A percentile compares a stretch with the other conserved stretches of the same genome.
phyloP scores from a whole-genome alignment of 2,888 invertebrate species.

The Protodeltote pygarga region DNA sequence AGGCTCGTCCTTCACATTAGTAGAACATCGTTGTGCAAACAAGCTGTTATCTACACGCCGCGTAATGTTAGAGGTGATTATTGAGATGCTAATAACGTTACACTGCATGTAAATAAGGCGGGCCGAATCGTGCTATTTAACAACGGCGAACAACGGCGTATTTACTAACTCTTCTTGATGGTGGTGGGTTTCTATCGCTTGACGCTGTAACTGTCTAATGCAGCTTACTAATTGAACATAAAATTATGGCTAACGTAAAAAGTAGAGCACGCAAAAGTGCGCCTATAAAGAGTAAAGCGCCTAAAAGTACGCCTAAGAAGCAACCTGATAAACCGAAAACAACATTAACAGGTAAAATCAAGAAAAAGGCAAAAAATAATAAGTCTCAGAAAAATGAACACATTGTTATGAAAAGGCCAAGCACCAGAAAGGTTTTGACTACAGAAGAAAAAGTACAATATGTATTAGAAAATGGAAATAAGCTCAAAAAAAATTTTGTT shows the following conservation, averaged over 20 bases:
- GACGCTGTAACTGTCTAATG: constrained; percentile 53
- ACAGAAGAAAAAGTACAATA: constrained; percentile 56
- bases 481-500: constrained; percentile 49
- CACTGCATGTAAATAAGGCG: constrained; percentile 79
- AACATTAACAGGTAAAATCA: constrained; percentile 62
- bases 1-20: constrained; percentile 84
- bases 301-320: constrained; percentile 60
- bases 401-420: constrained; percentile 54
- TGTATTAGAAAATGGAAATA: constrained; percentile 61
- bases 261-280: constrained; percentile 68
- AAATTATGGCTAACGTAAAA: constrained; percentile 79
- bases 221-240: constrained; percentile 72
- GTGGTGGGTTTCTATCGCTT: constrained; percentile 78
- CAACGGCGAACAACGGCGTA: constrained; percentile 56
- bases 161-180: constrained; percentile 65
- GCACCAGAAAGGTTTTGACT: constrained; percentile 49
- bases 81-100: constrained; percentile 75
- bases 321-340: constrained; percentile 63
- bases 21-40: constrained; percentile 80
- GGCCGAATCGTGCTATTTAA: constrained; percentile 55
- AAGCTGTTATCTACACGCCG: constrained; percentile 77
- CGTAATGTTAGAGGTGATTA: constrained; percentile 80
- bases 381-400: constrained; percentile 43
- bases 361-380: constrained; percentile 27
- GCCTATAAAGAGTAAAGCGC: constrained; percentile 64